These are phyloP conservation scores for Pandemis corylana DNA, from an alignment of 2,888 invertebrate genomes.

Conservation along the genomic window DNA sequence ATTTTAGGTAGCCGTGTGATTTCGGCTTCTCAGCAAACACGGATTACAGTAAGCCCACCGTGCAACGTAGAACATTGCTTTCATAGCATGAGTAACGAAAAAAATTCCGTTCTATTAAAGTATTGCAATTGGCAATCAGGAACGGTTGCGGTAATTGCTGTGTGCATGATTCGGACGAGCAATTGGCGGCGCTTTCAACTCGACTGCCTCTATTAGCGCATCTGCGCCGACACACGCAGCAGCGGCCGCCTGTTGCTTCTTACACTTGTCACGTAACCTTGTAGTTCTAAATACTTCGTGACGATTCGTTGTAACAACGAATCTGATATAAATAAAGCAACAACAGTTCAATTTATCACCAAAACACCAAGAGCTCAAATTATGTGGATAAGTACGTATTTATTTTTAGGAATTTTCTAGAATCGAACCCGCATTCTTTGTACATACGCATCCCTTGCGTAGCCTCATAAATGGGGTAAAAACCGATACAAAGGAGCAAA, in stretches of 20 bases:
- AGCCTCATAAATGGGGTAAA: not conserved
- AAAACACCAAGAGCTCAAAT: too few relatives aligned
- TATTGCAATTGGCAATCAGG: conserved; percentile 19
- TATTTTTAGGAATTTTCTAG: not conserved
- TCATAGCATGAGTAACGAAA: not conserved
- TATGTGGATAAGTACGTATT: too few relatives aligned
- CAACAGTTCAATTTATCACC: too few relatives aligned
- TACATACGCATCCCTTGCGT: not conserved
- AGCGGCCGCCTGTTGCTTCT: not conserved
- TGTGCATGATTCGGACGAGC: conserved; percentile 15
- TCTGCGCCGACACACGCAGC: conserved; percentile 3
- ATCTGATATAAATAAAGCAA: not conserved
- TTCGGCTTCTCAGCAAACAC: not conserved
- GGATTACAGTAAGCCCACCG: not conserved
- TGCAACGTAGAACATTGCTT: not conserved
- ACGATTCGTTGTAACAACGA: not conserved
- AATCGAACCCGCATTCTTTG: not conserved
- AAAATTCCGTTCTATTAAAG: not conserved
- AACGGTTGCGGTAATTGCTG: conserved; percentile 19
- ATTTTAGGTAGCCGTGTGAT: not conserved
- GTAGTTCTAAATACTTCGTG: not conserved
- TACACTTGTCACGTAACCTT: not conserved
- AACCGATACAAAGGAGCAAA: not conserved
- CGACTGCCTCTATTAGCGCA: conserved; percentile 1
- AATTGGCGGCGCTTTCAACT: conserved; percentile 7